Conservation (phyloP, 2,888 invertebrate genomes). For the Xylota sylvarum region DNA sequence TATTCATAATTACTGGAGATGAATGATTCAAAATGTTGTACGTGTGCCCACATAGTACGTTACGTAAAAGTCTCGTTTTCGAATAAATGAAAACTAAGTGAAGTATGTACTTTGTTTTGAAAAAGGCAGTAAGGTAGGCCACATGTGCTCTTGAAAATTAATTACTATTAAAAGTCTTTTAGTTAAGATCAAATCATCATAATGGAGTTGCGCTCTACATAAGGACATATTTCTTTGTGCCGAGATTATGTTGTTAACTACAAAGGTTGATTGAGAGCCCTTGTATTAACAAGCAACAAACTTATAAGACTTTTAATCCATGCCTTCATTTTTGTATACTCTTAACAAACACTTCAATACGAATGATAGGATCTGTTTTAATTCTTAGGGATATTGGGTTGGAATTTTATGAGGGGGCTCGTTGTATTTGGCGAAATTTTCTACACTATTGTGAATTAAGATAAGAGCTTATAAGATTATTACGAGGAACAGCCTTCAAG, state of each 20-base stretch:
- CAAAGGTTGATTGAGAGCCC: not conserved
- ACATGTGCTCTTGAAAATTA: not conserved
- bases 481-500: too few relatives aligned
- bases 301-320: too few relatives aligned
- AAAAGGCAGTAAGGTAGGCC: not conserved
- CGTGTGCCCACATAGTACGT: not conserved
- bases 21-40: not conserved
- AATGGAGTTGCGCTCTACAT: not conserved
- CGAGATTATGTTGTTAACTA: not conserved
- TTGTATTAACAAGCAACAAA: not conserved
- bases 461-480: too few relatives aligned
- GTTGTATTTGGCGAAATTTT: too few relatives aligned
- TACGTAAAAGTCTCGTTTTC: not conserved
- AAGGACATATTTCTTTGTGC: not conserved
- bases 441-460: too few relatives aligned
- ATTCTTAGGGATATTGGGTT: too few relatives aligned
- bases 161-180: not conserved
- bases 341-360: too few relatives aligned
- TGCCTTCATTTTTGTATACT: too few relatives aligned
- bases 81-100: conserved; percentile 18
- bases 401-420: too few relatives aligned
- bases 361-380: too few relatives aligned
- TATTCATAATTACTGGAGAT: conserved; percentile 4
- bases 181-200: not conserved
- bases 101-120: not conserved